Base-by-base conservation (phyloP, 2,888 invertebrate genomes). In the Cactoblastis cactorum region DNA sequence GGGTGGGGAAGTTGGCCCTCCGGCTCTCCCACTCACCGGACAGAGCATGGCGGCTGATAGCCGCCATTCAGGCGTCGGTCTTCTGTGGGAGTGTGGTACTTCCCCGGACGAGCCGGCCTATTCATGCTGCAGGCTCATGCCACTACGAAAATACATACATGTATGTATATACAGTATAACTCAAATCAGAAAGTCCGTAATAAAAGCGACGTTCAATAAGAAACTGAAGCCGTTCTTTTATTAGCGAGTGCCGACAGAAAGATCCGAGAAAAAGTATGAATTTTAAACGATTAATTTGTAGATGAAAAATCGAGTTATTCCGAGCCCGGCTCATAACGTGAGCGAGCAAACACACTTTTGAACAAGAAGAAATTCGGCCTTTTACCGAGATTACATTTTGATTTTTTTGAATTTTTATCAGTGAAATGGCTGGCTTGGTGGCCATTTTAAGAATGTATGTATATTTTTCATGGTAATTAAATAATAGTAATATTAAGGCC, bases 261-360 rank as follows among this genome's bases (percentile, higher is more conserved):
- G 51, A 51, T 47, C 57, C 48, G 55, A 56, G 63, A 62, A 68
- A 64, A 63, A 68, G 71, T 71, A 79, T 82, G 82, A 84, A 85
- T 85, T 84, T 83, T 80, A 86, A 86, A 83, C 79, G 83, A 75
- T 82, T 83, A 84, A 86, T 84, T 77, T 71, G 69, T 65, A 70
- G 77, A 81, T 79, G 80, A 80, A 79, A 79, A 77, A 77, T 80
- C 70, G 71, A 74, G 69, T 71, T 72, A 70, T 68, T 69, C 70
- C 62, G 61, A 18, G 19, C 66, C 69, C 63, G 78, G 67, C 74
- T 81, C 74, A 77, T 80, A 77, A 75, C 69, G 62, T 69, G 78
- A 83, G 83, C 78, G 83, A 74, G 67, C 57, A 79, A 80, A 81
- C 83, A 74, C 17, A 28, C 17, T 4, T 24, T 43, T 43, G 22